phyloP scores from a whole-genome alignment of 2,113 vertebrate genomes.

The Eretmochelys imbricata region DNA sequence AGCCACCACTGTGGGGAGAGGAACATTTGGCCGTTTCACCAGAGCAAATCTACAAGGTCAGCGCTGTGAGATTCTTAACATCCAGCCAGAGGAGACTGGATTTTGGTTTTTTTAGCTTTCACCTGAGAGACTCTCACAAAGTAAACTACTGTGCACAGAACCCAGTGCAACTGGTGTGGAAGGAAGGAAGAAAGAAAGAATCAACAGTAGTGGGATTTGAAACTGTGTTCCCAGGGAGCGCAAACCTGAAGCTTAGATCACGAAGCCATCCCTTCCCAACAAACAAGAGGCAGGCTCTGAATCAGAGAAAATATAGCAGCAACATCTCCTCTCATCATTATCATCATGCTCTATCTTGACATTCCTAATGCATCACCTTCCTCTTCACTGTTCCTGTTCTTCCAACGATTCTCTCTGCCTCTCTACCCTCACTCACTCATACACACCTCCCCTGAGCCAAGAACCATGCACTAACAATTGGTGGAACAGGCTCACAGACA shows the following conservation, averaged over 20 bases:
- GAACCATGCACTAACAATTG: not conserved
- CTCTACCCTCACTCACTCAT: not conserved
- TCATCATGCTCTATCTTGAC: not conserved
- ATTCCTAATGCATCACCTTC: not conserved
- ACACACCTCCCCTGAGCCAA: not conserved
- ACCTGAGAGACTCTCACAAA: not conserved
- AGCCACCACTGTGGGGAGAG: not conserved
- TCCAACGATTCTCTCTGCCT: not conserved
- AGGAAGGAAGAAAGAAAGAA: not conserved
- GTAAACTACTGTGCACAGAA: not conserved
- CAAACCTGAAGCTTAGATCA: not conserved
- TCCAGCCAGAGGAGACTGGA: not conserved
- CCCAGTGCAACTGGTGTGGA: not conserved
- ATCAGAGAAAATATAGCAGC: not conserved
- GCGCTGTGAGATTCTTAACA: not conserved
- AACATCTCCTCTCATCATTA: rapidly evolving
- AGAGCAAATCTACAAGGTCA: not conserved
- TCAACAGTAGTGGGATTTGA: not conserved
- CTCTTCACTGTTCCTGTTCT: not conserved
- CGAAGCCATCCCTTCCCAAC: not conserved
- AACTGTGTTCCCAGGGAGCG: not conserved
- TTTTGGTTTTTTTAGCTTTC: not conserved
- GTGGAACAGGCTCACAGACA: not conserved
- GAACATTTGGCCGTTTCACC: not conserved
- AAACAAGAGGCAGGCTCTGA: not conserved